A percentile compares a stretch with the other conserved stretches of the same genome.
phyloP scores from a whole-genome alignment of 2,888 invertebrate species.

The Sminthurides aquaticus region DNA sequence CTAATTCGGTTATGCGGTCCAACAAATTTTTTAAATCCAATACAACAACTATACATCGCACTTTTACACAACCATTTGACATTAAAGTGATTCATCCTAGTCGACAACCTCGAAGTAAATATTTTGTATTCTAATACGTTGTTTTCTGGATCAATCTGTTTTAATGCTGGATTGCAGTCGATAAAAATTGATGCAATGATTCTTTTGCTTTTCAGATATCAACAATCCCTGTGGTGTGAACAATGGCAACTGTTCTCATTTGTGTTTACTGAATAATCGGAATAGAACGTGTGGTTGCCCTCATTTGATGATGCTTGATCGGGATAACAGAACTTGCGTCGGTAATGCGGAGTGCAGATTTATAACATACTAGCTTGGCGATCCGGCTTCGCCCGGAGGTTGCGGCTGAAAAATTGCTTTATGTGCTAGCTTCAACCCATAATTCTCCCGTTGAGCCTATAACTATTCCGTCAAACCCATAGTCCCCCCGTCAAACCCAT shows the following conservation, averaged over 20 bases:
- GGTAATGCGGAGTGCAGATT: too few relatives aligned
- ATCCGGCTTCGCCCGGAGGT: too few relatives aligned
- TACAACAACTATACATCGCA: constrained; percentile 69
- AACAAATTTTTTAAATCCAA: constrained; percentile 78
- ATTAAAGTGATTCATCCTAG: constrained; percentile 73
- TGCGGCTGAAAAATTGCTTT: too few relatives aligned
- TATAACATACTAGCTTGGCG: too few relatives aligned
- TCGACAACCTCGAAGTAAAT: constrained; percentile 58
- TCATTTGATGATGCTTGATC: constrained; percentile 70
- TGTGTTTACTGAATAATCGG: constrained; percentile 64
- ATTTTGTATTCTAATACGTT: too few relatives aligned
- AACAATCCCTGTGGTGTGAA: constrained; percentile 60
- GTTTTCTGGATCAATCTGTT: too few relatives aligned
- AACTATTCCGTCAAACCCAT: too few relatives aligned
- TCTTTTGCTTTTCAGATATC: constrained; percentile 45
- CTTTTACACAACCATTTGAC: constrained; percentile 82
- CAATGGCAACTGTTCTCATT: constrained; percentile 73
- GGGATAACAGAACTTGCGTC: constrained; percentile 60
- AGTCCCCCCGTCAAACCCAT: too few relatives aligned
- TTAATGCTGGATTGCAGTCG: too few relatives aligned
- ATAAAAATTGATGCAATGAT: too few relatives aligned
- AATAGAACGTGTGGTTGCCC: constrained; percentile 72
- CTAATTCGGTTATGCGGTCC: constrained; percentile 74
- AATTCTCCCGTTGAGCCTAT: too few relatives aligned
- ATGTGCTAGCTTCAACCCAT: too few relatives aligned